Percentiles rank a stretch among this genome's conserved stretches.
phyloP scores from a whole-genome alignment of 1,140 invertebrate species.

The Anagrus nilaparvatae region DNA sequence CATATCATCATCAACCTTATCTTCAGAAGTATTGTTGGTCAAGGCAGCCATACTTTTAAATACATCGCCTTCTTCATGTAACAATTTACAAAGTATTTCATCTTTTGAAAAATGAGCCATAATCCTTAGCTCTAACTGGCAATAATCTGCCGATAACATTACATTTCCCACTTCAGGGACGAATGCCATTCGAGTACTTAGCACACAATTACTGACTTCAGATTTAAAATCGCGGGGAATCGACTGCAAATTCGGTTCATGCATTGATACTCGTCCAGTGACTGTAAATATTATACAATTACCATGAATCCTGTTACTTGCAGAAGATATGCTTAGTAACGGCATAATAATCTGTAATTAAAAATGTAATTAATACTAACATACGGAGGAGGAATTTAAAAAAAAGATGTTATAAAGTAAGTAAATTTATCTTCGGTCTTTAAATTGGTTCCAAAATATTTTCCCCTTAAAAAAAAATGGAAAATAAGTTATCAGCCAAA shows the following conservation, averaged over 20 bases:
- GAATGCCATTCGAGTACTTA: slow-evolving; percentile 61
- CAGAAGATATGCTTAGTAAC: slow-evolving; percentile 39
- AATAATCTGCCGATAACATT: slow-evolving; percentile 88
- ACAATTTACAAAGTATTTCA: slow-evolving; percentile 53
- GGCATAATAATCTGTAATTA: slow-evolving; percentile 46
- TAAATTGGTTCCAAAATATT: no score
- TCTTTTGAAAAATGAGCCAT: slow-evolving; percentile 85
- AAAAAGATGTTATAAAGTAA: slow-evolving; percentile 5
- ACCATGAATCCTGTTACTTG: slow-evolving; percentile 57
- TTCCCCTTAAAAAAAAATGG: no score
- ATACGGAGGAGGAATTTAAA: background rate
- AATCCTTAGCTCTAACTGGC: slow-evolving; percentile 88
- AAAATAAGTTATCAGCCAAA: no score
- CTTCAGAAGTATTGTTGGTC: slow-evolving; percentile 60
- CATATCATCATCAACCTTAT: slow-evolving; percentile 60
- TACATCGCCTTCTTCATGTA: slow-evolving; percentile 69
- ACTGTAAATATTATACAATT: slow-evolving; percentile 66
- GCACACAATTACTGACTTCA: slow-evolving; percentile 34
- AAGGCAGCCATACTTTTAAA: slow-evolving; percentile 78
- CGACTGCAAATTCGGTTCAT: slow-evolving; percentile 87
- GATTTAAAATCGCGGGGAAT: slow-evolving; percentile 75
- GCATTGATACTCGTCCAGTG: slow-evolving; percentile 86
- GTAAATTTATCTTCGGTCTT: background rate
- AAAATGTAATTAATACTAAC: slow-evolving; percentile 5
- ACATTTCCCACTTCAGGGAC: slow-evolving; percentile 47